Evolutionary conservation across 2,888 invertebrate genomes (phyloP), one percentile per base, ranked within the genome.

Genomic region (Polyploca ridens): DNA sequence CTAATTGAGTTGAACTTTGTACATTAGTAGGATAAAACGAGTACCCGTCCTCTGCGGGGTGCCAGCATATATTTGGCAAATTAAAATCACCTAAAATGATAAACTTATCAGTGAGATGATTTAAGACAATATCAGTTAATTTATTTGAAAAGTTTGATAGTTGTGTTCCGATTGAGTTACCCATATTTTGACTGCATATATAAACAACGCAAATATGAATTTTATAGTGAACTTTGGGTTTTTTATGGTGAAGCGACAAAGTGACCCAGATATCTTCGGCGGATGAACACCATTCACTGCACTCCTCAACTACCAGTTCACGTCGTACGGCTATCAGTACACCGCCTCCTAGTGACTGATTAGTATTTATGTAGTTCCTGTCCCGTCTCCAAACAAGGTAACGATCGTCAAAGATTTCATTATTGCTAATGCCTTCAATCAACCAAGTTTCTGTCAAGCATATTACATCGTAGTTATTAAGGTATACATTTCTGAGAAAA

Each of bases 271-370:
- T 7, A 38, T 38, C 38, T 38, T 38, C 38, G 3, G 38, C 38
- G 38, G 38, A 10, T 38, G 38, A 38, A 38, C 38, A 10, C 38
- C 38, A 38, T 10, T 38, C 38, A 8, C 10, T 38, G 38, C 10
- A 10, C 1, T 0, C 38, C 10, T 57, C 64, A 0, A 58, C 65
- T 3, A 46, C n/a, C 11, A 67, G 57, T 5, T 71, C 65, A 1
- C 69, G 64, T 2, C 66, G 44, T 1, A 59, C 59, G 14, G 59
- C 59, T 3, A 59, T 59, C 10, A 44, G 63, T 4, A 67, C 69
- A 3, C 66, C 69, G 4, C 69, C 69, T 2, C 68, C 68, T 8
- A 64, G 27, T 5, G 38, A 11, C 58, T 66, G 66, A n/a, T 44
- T 41, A 0, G 64, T 66, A 14, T 27, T 1, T 3, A 16, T 6